A percentile compares a stretch with the other conserved stretches of the same genome.
phyloP scores from a whole-genome alignment of 2,113 vertebrate genomes.

The Penelope pileata region DNA sequence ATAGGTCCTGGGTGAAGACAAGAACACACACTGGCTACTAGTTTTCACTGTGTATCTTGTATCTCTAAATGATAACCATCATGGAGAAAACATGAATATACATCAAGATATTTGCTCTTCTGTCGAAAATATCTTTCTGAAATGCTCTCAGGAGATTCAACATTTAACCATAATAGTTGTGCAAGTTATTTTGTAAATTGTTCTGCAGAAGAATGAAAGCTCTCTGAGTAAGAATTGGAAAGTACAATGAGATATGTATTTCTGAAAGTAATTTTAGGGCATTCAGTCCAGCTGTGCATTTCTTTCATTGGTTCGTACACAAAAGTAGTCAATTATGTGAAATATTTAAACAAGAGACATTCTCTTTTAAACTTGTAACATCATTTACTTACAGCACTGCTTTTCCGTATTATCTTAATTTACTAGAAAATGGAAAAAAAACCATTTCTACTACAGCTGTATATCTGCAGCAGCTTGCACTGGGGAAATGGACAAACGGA shows the following conservation, averaged over 20 bases:
- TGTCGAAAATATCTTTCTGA: conserved; percentile 17
- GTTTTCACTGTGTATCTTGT: neutral
- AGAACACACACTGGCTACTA: neutral
- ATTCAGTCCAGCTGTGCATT: conserved; percentile 32
- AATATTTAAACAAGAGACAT: conserved; percentile 51
- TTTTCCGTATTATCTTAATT: conserved; percentile 33
- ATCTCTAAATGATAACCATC: neutral
- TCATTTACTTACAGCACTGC: conserved; percentile 13
- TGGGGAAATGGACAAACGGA: neutral
- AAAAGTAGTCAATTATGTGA: conserved; percentile 46
- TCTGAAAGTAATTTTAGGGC: conserved; percentile 46
- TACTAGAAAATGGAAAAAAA: conserved; percentile 23
- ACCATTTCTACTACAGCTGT: conserved; percentile 10
- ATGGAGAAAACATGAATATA: conserved; percentile 19
- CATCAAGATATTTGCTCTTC: neutral
- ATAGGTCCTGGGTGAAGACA: neutral
- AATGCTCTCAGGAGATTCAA: neutral
- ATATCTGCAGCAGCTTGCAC: neutral
- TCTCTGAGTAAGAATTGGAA: conserved; percentile 28
- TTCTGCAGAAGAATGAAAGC: conserved; percentile 31
- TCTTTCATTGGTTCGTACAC: conserved; percentile 37
- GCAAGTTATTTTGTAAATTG: conserved; percentile 42
- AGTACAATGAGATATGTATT: conserved; percentile 47
- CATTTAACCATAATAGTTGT: neutral
- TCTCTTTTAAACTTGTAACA: conserved; percentile 36